These are phyloP conservation scores for Oncorhynchus kisutch DNA, from an alignment of 2,113 vertebrate genomes.

Conservation along the genomic window DNA sequence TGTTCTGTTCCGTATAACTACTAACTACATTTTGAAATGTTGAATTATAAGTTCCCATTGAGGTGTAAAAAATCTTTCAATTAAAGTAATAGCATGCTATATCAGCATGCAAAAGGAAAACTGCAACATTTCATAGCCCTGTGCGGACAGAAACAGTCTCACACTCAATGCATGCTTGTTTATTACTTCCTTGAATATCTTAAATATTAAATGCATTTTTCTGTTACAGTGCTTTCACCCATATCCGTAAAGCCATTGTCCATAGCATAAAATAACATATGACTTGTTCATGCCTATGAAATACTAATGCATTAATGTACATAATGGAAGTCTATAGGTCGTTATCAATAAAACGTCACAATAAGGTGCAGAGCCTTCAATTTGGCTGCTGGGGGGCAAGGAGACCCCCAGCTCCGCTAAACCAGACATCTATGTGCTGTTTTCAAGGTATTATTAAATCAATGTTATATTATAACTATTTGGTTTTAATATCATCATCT, in stretches of 20 bases:
- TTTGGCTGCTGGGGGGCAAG: no score
- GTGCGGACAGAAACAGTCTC: slow-evolving; percentile 26
- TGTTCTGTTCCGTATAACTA: background rate
- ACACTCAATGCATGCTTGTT: slow-evolving; percentile 59
- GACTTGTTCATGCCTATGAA: background rate
- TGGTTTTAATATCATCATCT: no score
- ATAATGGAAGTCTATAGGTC: slow-evolving; percentile 3
- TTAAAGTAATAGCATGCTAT: slow-evolving; percentile 41
- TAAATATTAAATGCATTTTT: background rate
- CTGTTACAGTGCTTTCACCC: slow-evolving; percentile 32
- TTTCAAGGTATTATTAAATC: no score
- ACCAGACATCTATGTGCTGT: no score
- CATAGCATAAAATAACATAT: background rate
- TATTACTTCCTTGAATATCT: slow-evolving; percentile 27
- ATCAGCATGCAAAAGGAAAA: slow-evolving; percentile 24
- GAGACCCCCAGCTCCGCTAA: no score
- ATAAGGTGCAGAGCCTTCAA: no score
- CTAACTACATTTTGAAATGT: slow-evolving; percentile 14
- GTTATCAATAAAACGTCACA: no score
- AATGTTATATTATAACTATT: no score
- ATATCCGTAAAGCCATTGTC: slow-evolving; percentile 15
- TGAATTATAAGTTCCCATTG: slow-evolving; percentile 18
- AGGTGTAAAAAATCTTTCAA: slow-evolving; percentile 2
- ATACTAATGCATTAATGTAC: slow-evolving; percentile 7
- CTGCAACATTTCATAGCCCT: slow-evolving; percentile 13